phyloP scores from a whole-genome alignment of 2,113 vertebrate genomes.

The Cheilinus undulatus region DNA sequence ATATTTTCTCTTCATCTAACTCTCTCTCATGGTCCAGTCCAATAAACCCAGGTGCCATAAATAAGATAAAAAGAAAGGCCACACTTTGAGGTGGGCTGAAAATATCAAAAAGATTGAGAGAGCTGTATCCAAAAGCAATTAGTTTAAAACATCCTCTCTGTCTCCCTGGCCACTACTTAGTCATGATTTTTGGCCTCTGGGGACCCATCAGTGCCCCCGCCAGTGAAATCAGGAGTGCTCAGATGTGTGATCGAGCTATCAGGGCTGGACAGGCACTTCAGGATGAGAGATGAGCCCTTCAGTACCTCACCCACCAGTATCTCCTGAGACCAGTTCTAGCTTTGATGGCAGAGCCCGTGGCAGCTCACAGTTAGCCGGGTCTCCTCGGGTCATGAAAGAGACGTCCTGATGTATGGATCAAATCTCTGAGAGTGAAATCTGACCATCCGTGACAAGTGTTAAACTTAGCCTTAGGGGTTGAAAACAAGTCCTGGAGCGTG shows the following conservation, averaged over 20 bases:
- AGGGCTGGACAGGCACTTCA: constrained; percentile 21
- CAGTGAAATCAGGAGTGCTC: constrained; percentile 17
- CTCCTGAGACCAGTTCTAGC: constrained; percentile 7
- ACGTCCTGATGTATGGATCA: neutral
- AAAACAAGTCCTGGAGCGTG: no score
- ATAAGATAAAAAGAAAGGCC: neutral
- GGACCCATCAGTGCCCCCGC: constrained; percentile 19
- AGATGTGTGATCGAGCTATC: constrained; percentile 37
- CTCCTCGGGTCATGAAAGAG: neutral
- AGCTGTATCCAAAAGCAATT: constrained; percentile 14
- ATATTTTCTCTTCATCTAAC: no score
- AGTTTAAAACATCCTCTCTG: constrained; percentile 9
- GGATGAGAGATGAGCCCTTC: constrained; percentile 27
- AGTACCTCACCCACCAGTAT: constrained; percentile 15
- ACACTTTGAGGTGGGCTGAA: neutral
- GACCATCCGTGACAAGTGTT: neutral
- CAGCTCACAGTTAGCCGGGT: constrained; percentile 1
- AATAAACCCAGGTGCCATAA: neutral
- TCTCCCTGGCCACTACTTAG: constrained; percentile 12
- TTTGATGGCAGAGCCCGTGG: constrained; percentile 17
- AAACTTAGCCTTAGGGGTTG: no score
- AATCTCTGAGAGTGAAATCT: neutral
- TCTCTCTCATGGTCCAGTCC: neutral
- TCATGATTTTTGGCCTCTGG: constrained; percentile 25
- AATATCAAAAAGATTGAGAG: neutral